Percentiles rank a stretch among this genome's conserved stretches.
These are phyloP conservation scores for Bungarus multicinctus DNA, from an alignment of 2,113 vertebrate species.

Conservation along the genomic window DNA sequence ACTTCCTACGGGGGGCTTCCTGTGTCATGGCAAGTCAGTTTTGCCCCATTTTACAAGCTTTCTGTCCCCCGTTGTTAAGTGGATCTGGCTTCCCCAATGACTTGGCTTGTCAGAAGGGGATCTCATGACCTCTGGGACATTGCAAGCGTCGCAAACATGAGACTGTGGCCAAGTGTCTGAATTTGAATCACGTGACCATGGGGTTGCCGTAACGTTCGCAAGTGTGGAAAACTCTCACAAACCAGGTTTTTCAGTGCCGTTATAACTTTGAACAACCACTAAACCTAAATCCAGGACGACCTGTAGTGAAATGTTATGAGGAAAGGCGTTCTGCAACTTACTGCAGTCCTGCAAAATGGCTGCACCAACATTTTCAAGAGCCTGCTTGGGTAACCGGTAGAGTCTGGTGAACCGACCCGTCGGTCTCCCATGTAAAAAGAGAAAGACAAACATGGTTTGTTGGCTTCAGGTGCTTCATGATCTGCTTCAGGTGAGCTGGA, in stretches of 20 bases:
- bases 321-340: background rate
- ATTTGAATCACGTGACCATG: background rate
- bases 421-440: background rate
- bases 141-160: background rate
- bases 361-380: background rate
- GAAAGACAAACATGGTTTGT: background rate
- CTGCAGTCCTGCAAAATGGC: background rate
- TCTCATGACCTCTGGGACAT: background rate
- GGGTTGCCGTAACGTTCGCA: fast-evolving
- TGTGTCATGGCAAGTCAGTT: too few relatives aligned
- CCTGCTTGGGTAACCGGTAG: background rate
- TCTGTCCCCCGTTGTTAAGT: background rate
- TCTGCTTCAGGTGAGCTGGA: background rate
- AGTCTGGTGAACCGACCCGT: background rate
- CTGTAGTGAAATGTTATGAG: background rate
- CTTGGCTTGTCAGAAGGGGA: background rate
- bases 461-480: background rate
- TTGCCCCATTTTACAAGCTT: too few relatives aligned
- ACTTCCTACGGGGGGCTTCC: too few relatives aligned
- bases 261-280: background rate
- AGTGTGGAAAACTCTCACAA: background rate
- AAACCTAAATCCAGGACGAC: too few relatives aligned
- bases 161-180: background rate
- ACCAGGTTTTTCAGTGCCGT: background rate
- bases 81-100: background rate